phyloP scores from a whole-genome alignment of 2,797 vertebrate genomes.

The Poecilia picta region DNA sequence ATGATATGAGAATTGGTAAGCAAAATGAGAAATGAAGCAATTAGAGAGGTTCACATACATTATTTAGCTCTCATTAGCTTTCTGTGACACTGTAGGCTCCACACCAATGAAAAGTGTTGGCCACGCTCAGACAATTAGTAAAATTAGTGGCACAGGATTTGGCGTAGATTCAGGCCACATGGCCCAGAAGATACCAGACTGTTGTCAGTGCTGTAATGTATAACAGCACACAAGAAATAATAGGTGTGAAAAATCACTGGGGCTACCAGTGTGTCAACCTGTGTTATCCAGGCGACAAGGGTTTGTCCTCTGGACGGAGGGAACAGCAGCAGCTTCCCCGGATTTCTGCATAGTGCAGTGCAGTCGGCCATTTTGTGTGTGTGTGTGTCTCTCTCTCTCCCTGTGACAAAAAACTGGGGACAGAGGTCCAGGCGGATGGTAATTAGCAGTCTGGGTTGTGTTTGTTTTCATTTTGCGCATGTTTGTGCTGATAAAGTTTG shows the following conservation, averaged over 20 bases:
- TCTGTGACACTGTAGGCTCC: constrained; percentile 82
- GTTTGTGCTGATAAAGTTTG: constrained; percentile 86
- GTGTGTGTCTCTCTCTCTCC: constrained; percentile 29
- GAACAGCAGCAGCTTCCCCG: constrained; percentile 53
- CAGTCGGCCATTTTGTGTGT: constrained; percentile 75
- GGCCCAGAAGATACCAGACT: constrained; percentile 85
- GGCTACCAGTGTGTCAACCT: constrained; percentile 72
- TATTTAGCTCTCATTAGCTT: constrained; percentile 89
- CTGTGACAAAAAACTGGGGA: constrained; percentile 62
- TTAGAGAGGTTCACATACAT: constrained; percentile 87
- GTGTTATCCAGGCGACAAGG: constrained; percentile 72
- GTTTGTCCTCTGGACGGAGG: constrained; percentile 61
- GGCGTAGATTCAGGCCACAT: constrained; percentile 86
- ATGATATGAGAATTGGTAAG: constrained; percentile 83
- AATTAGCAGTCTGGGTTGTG: constrained; percentile 85
- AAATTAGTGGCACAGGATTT: constrained; percentile 88
- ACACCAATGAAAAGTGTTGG: constrained; percentile 85
- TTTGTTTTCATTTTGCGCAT: constrained; percentile 85
- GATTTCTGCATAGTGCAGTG: constrained; percentile 41
- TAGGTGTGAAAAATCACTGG: constrained; percentile 83
- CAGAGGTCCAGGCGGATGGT: constrained; percentile 80
- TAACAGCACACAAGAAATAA: constrained; percentile 84
- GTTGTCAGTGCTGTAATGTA: constrained; percentile 83
- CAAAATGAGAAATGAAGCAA: constrained; percentile 87
- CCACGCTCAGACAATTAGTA: constrained; percentile 86